Evolutionary conservation across 2,797 vertebrate species (phyloP).

Genomic region (Hirundo rustica): DNA sequence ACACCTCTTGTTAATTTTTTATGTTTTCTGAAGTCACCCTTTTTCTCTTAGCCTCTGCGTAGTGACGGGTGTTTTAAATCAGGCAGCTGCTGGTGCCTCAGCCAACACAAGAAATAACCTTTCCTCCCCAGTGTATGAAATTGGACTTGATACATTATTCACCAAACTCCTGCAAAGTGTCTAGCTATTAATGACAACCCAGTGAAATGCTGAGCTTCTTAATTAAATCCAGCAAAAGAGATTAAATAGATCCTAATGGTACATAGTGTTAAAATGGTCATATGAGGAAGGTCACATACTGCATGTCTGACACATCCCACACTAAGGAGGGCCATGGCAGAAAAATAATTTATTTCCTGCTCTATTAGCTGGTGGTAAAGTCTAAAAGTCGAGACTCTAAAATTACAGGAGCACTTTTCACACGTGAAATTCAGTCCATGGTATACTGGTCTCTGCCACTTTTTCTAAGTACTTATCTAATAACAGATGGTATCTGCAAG

Average conservation of each 20-base stretch:
- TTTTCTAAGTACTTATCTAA: not conserved
- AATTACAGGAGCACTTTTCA: not conserved
- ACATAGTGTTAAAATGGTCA: not conserved
- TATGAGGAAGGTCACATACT: not conserved
- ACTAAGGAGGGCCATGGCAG: not conserved
- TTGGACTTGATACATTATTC: not conserved
- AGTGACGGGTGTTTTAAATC: not conserved
- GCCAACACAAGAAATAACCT: not conserved
- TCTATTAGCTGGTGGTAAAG: not conserved
- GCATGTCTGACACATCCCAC: accelerated
- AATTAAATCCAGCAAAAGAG: not conserved
- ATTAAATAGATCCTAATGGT: not conserved
- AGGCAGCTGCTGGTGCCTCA: not conserved
- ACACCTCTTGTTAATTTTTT: not conserved
- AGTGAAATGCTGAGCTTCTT: not conserved
- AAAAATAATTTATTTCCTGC: not conserved
- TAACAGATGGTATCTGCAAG: not conserved
- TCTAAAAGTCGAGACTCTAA: not conserved
- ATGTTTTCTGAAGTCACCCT: not conserved
- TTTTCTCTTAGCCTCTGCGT: not conserved
- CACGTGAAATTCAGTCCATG: not conserved
- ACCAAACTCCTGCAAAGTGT: not conserved
- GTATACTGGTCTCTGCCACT: not conserved
- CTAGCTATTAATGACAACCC: not conserved
- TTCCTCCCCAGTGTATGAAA: not conserved